A percentile compares a stretch with the other conserved stretches of the same genome.
These are phyloP conservation scores for Drosophila tsacasi DNA, from an alignment of 1,140 invertebrate genomes.

Conservation along the genomic window DNA sequence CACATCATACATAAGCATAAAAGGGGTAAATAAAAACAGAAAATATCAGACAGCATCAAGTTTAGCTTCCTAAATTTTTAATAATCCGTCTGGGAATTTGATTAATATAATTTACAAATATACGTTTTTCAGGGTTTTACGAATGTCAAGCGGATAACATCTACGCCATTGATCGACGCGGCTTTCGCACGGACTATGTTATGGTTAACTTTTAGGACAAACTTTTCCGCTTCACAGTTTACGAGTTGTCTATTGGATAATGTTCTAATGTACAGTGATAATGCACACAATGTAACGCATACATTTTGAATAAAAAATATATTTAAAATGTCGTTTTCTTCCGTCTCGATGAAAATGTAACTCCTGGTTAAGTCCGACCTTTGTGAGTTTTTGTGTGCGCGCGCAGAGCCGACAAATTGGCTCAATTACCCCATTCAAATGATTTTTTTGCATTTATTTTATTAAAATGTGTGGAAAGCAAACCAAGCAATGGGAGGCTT, in stretches of 20 bases:
- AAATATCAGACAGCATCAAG: not conserved
- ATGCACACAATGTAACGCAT: conserved; percentile 3
- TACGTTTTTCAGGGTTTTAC: conserved; percentile 87
- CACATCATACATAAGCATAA: not conserved
- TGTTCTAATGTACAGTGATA: not conserved
- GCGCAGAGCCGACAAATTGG: conserved; percentile 72
- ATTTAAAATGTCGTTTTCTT: conserved; percentile 28
- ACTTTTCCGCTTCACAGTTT: not conserved
- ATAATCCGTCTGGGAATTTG: not conserved
- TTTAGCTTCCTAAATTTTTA: not conserved
- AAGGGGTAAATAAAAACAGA: too few relatives aligned
- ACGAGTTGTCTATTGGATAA: not conserved
- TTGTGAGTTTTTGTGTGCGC: conserved; percentile 30
- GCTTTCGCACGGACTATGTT: conserved; percentile 94
- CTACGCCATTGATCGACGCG: conserved; percentile 94
- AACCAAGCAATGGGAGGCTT: conserved; percentile 56
- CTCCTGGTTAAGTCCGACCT: conserved; percentile 50
- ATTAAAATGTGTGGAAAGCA: conserved; percentile 82
- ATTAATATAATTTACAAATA: not conserved
- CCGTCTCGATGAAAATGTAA: conserved; percentile 36
- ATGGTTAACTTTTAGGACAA: conserved; percentile 81
- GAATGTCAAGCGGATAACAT: conserved; percentile 96
- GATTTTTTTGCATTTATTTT: conserved; percentile 83
- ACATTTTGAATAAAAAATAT: conserved; percentile 33
- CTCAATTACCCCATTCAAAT: conserved; percentile 81